phyloP scores from a whole-genome alignment of 92 coral and sea anemone species.

The Metridium senile region DNA sequence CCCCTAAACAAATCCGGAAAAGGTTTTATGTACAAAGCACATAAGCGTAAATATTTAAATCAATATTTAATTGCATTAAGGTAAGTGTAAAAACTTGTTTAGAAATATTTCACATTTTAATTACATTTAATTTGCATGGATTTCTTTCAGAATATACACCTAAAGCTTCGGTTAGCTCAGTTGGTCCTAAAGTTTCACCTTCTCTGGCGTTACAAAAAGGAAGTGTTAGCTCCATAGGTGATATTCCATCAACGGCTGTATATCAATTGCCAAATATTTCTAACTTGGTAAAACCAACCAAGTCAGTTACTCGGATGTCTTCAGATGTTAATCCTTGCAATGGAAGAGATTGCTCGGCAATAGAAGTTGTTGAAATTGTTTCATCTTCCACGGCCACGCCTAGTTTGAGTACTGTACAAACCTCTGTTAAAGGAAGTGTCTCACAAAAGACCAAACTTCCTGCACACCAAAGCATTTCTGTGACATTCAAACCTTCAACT shows the following conservation, averaged over 20 bases:
- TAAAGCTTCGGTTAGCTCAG: neutral
- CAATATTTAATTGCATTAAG: no score
- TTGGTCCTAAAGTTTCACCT: neutral
- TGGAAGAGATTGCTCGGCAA: neutral
- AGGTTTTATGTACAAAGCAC: no score
- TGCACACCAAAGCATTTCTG: neutral
- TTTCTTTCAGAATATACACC: neutral
- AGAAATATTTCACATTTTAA: no score
- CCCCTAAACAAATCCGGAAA: no score
- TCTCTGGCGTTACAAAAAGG: neutral
- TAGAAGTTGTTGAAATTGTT: neutral
- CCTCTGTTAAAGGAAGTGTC: neutral
- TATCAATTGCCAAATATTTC: neutral
- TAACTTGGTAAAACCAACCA: neutral
- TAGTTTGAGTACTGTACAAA: neutral
- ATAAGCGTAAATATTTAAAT: no score
- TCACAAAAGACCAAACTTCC: neutral
- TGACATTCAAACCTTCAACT: neutral
- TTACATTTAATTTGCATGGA: no score
- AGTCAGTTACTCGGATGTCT: neutral
- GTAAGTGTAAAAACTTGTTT: no score
- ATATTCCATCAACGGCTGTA: neutral
- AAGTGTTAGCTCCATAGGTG: neutral
- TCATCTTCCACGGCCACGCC: neutral
- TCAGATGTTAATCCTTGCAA: neutral